A percentile compares a stretch with the other conserved stretches of the same genome.
These are phyloP conservation scores for Spisula solida DNA, from an alignment of 2,888 invertebrate genomes.

Conservation along the genomic window DNA sequence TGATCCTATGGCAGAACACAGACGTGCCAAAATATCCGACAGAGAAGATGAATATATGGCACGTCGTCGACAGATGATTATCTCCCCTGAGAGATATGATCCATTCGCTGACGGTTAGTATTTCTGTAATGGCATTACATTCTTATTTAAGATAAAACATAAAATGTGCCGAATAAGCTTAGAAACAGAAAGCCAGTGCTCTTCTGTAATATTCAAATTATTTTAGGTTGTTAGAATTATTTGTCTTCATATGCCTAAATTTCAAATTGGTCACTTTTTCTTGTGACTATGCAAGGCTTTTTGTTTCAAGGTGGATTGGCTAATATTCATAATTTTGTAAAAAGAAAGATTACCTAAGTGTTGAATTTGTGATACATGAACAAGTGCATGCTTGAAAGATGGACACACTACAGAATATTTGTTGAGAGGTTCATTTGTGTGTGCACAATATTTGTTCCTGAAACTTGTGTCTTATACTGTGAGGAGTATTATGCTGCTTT, in stretches of 20 bases:
- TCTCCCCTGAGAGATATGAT: slow-evolving; percentile 98
- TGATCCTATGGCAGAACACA: slow-evolving; percentile 87
- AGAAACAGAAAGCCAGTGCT: not conserved
- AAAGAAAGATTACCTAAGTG: not conserved
- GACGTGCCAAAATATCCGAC: slow-evolving; percentile 97
- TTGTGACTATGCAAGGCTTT: slow-evolving; percentile 12
- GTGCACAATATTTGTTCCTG: no score
- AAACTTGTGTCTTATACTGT: no score
- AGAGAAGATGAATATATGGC: slow-evolving; percentile 98
- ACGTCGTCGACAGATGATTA: slow-evolving; percentile 93
- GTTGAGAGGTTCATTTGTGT: no score
- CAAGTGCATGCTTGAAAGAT: not conserved
- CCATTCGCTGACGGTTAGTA: slow-evolving; percentile 98
- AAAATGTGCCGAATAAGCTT: not conserved
- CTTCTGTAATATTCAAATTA: not conserved
- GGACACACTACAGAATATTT: not conserved
- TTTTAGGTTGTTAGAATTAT: not conserved
- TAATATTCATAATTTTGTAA: not conserved
- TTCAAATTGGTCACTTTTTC: not conserved
- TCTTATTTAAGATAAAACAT: not conserved
- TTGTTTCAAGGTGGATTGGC: slow-evolving; percentile 7
- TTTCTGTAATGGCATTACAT: not conserved
- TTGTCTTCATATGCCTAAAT: not conserved
- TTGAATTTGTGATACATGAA: not conserved
- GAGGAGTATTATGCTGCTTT: no score